Percentiles rank a stretch among this genome's conserved stretches.
Evolutionary conservation across 2,888 invertebrate species (phyloP).

Genomic region (Lamproptera curius): DNA sequence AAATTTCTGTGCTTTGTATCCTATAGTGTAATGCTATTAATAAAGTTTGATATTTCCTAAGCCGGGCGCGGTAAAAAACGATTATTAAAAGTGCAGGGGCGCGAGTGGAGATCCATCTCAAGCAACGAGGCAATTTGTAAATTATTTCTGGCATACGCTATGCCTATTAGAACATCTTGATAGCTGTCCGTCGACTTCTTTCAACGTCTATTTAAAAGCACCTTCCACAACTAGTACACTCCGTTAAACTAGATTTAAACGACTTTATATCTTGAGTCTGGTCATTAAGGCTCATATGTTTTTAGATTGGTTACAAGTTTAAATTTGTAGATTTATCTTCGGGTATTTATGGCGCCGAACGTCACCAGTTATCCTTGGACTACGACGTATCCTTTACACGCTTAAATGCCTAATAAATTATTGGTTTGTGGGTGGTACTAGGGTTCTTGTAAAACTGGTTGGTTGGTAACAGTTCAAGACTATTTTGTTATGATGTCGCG

Average conservation of each 20-base stretch:
- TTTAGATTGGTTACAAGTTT: constrained; percentile 23
- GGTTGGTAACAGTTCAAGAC: constrained; percentile 25
- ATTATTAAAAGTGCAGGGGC: constrained; percentile 3
- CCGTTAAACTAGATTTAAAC: constrained; percentile 19
- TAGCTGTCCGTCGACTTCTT: constrained; percentile 73
- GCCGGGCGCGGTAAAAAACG: neutral
- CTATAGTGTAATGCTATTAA: too few relatives aligned
- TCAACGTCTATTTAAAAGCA: constrained; percentile 76
- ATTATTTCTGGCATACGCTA: constrained; percentile 68
- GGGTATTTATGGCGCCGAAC: constrained; percentile 58
- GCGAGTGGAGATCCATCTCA: constrained; percentile 19
- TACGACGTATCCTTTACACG: constrained; percentile 26
- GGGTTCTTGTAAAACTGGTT: constrained; percentile 37
- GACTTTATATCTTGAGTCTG: constrained; percentile 36
- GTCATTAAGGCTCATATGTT: constrained; percentile 26
- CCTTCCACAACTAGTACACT: constrained; percentile 23
- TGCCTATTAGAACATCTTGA: constrained; percentile 75
- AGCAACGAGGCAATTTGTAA: constrained; percentile 63
- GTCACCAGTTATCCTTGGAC: constrained; percentile 41
- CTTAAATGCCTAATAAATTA: constrained; percentile 4
- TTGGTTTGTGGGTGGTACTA: constrained; percentile 16
- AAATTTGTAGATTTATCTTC: constrained; percentile 42
- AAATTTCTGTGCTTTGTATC: too few relatives aligned
- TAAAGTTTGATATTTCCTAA: neutral
- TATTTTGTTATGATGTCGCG: constrained; percentile 57